Percentiles rank a stretch among this genome's conserved stretches.
Evolutionary conservation across 2,113 vertebrate species (phyloP).

Genomic region (Tyrannus savana): DNA sequence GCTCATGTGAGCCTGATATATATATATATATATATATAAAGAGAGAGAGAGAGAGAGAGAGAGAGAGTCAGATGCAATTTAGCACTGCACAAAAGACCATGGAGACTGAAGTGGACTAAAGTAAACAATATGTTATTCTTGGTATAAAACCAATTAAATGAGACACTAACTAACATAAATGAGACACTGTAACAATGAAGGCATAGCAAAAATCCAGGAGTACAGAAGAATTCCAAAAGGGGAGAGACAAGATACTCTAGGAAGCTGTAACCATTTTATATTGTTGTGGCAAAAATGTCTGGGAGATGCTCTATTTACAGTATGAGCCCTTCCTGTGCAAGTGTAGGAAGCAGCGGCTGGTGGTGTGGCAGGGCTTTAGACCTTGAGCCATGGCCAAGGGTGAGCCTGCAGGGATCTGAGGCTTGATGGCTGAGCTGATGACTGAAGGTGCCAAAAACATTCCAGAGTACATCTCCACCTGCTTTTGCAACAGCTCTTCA

Average conservation of each 20-base stretch:
- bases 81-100: neutral
- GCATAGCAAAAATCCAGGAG: neutral
- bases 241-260: neutral
- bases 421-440: neutral
- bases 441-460: neutral
- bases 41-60: too few species aligned
- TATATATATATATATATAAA: too few species aligned
- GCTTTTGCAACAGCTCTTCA: neutral
- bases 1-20: neutral
- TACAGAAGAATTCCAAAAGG: neutral
- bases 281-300: neutral
- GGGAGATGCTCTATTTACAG: neutral
- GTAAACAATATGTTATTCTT: neutral
- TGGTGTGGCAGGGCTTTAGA: rapidly evolving
- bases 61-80: neutral
- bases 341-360: rapidly evolving
- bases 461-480: neutral
- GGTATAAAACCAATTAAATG: neutral
- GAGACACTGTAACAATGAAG: neutral
- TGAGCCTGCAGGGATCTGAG: neutral
- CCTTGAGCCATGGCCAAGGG: neutral
- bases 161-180: neutral
- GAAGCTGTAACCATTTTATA: neutral
- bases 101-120: neutral
- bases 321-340: neutral